Conservation (phyloP, 2,797 vertebrate species). For the Acanthurus tractus region DNA sequence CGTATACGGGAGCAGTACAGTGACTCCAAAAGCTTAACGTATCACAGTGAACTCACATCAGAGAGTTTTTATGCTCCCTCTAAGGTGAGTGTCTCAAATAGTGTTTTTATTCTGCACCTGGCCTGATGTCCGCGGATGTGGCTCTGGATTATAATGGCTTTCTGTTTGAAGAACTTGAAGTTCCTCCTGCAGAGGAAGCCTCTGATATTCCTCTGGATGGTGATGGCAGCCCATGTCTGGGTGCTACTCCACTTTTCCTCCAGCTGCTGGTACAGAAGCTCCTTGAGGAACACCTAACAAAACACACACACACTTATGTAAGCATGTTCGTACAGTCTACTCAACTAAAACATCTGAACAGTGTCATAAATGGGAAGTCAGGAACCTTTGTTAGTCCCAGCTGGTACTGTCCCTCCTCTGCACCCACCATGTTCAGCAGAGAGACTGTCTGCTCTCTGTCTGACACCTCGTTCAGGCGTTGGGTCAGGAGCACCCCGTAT, state of each 20-base stretch:
- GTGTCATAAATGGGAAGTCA: background rate
- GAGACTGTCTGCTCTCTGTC: conserved; percentile 77
- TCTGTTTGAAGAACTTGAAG: conserved; percentile 89
- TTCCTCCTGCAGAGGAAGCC: conserved; percentile 86
- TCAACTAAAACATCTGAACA: background rate
- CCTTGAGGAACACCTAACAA: conserved; percentile 91
- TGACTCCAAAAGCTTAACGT: background rate
- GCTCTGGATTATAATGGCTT: conserved; percentile 91
- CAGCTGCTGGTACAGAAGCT: conserved; percentile 86
- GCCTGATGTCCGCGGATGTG: conserved; percentile 92
- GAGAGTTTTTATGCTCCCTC: background rate
- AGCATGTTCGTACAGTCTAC: background rate
- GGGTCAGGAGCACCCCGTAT: conserved; percentile 83
- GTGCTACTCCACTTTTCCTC: conserved; percentile 87
- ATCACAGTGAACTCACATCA: background rate
- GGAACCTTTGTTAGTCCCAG: conserved; percentile 84
- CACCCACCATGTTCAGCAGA: conserved; percentile 83
- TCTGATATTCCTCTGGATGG: conserved; percentile 89
- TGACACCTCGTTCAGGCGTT: conserved; percentile 45
- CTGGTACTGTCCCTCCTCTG: conserved; percentile 79
- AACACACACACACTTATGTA: background rate
- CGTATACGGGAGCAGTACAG: no score
- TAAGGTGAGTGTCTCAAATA: background rate
- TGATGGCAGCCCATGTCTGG: conserved; percentile 89
- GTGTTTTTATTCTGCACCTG: conserved; percentile 81